Percentiles rank a stretch among this genome's conserved stretches.
These are phyloP conservation scores for Porites rus DNA, from an alignment of 92 coral and sea anemone species.

Conservation along the genomic window DNA sequence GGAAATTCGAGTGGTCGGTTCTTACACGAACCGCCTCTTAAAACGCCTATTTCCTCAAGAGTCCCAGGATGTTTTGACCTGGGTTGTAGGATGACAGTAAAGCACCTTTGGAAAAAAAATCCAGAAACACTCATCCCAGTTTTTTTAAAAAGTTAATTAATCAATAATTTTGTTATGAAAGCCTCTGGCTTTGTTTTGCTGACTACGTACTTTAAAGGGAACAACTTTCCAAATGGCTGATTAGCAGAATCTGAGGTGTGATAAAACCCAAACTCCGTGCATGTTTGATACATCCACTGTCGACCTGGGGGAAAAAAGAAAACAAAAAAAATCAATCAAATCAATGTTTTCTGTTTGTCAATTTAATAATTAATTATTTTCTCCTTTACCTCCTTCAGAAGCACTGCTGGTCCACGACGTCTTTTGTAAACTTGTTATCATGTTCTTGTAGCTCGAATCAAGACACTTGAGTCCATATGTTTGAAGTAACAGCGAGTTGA, in stretches of 20 bases:
- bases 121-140: neutral
- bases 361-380: neutral
- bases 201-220: slow-evolving; percentile 88
- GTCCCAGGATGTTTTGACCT: too few species aligned
- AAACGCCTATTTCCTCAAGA: too few species aligned
- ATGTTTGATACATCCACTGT: slow-evolving; percentile 97
- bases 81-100: too few species aligned
- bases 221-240: slow-evolving; percentile 94
- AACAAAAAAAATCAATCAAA: neutral
- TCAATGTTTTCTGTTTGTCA: neutral
- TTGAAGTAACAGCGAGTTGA: slow-evolving; percentile 84
- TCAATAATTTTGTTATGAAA: too few species aligned
- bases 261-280: slow-evolving; percentile 98
- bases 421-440: slow-evolving; percentile 74
- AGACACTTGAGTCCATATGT: slow-evolving; percentile 82
- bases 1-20: too few species aligned
- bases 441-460: slow-evolving; percentile 75
- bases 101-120: too few species aligned
- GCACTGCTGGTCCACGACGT: slow-evolving; percentile 93
- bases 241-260: slow-evolving; percentile 89
- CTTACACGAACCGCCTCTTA: too few species aligned
- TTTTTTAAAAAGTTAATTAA: too few species aligned
- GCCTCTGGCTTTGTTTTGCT: neutral
- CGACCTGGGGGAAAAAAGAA: slow-evolving; percentile 67
- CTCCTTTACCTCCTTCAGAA: slow-evolving; percentile 95